Evolutionary conservation across 2,888 invertebrate genomes (phyloP).

Genomic region (Idaea straminata): DNA sequence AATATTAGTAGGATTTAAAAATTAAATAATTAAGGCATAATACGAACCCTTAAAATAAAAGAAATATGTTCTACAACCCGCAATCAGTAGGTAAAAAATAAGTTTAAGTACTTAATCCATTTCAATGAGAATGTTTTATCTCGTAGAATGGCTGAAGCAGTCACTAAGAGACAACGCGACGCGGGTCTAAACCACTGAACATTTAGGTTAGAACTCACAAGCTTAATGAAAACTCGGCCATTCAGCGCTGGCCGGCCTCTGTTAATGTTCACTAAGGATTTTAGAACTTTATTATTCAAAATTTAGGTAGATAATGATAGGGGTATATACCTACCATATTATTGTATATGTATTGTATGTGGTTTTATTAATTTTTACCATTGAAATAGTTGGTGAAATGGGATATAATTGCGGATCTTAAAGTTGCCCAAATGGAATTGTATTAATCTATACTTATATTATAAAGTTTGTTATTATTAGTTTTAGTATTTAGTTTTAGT

Average conservation of each 20-base stretch:
- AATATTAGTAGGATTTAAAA: too few species aligned
- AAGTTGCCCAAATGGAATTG: too few species aligned
- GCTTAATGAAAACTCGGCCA: background rate
- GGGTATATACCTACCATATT: background rate
- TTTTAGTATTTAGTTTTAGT: too few species aligned
- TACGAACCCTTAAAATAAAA: too few species aligned
- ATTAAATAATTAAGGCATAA: too few species aligned
- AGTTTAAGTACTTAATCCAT: background rate
- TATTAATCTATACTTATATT: too few species aligned
- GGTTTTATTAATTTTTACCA: background rate
- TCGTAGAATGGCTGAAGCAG: background rate
- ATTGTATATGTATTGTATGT: background rate
- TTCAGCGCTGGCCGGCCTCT: background rate
- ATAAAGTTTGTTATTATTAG: too few species aligned
- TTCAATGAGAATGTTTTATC: background rate
- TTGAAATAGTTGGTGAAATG: too few species aligned
- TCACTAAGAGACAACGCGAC: background rate
- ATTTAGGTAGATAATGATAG: background rate
- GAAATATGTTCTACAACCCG: too few species aligned
- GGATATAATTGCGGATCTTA: too few species aligned
- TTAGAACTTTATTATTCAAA: background rate
- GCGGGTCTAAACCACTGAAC: background rate
- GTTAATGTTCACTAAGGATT: background rate
- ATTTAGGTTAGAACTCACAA: background rate
- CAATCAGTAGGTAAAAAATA: background rate